Evolutionary conservation across 2,113 vertebrate genomes (phyloP).

Genomic region (Grallaria varia): DNA sequence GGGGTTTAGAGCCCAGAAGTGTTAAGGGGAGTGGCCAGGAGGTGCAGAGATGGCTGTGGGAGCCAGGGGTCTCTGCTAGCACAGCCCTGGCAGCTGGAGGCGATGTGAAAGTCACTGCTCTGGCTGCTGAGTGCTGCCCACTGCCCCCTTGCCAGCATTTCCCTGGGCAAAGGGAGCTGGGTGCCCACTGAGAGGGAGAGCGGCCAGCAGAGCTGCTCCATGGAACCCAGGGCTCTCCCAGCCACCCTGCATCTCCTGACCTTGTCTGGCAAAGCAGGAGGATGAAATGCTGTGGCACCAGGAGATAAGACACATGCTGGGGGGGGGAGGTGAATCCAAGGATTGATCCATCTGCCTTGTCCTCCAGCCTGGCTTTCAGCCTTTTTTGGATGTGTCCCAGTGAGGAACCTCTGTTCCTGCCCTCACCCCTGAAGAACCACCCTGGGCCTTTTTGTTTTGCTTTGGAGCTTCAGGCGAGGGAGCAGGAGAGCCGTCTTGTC

Average conservation of each 20-base stretch:
- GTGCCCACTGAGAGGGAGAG: fast-evolving
- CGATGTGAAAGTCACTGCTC: fast-evolving
- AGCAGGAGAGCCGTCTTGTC: neutral
- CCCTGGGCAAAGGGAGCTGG: neutral
- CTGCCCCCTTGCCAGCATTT: fast-evolving
- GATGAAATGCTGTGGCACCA: neutral
- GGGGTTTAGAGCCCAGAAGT: neutral
- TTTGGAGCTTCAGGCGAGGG: neutral
- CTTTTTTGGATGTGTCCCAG: neutral
- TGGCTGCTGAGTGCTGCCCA: neutral
- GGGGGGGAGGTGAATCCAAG: neutral
- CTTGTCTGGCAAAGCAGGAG: neutral
- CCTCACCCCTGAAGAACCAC: neutral
- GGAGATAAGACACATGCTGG: neutral
- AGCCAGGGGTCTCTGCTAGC: fast-evolving
- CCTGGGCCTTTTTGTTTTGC: neutral
- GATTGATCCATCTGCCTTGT: neutral
- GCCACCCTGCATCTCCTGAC: neutral
- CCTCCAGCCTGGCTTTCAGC: neutral
- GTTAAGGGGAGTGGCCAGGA: neutral
- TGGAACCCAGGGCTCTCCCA: neutral
- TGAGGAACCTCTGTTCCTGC: neutral
- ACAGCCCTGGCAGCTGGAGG: neutral
- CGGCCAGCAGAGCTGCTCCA: neutral
- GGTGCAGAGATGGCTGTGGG: neutral